A percentile compares a stretch with the other conserved stretches of the same genome.
These are phyloP conservation scores for Opisthograptis luteolata DNA, from an alignment of 2,888 invertebrate genomes.

Conservation along the genomic window DNA sequence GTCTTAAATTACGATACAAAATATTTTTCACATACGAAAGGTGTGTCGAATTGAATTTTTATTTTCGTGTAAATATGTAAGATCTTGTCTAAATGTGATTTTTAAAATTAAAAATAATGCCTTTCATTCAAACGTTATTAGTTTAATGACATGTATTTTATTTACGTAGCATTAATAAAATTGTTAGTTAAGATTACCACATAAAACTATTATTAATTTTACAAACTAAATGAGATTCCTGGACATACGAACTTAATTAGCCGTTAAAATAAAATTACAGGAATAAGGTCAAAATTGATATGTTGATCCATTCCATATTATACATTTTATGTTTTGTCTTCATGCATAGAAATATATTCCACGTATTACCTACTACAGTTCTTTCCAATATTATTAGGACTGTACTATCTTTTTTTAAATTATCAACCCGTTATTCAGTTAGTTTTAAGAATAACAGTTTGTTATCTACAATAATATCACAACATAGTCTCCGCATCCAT, in stretches of 20 bases:
- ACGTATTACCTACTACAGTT: not conserved
- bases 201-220: conserved; percentile 29
- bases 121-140: conserved; percentile 28
- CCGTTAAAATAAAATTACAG: conserved; percentile 30
- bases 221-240: conserved; percentile 36
- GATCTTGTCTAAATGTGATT: conserved; percentile 62
- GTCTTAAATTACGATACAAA: conserved; percentile 33
- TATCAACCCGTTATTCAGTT: not conserved
- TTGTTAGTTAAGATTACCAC: conserved; percentile 26
- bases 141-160: conserved; percentile 33
- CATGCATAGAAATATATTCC: not conserved
- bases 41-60: conserved; percentile 27
- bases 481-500: conserved; percentile 3
- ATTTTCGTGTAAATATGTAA: conserved; percentile 68
- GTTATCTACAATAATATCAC: not conserved
- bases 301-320: conserved; percentile 32
- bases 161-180: conserved; percentile 23
- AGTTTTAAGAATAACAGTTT: too few relatives aligned
- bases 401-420: not conserved
- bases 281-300: conserved; percentile 27
- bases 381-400: not conserved
- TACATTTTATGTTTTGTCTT: conserved; percentile 15
- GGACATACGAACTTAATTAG: conserved; percentile 40
- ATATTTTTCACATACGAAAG: conserved; percentile 28
- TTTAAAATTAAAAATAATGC: conserved; percentile 50